Conservation (phyloP, 2,888 invertebrate genomes). For the Ephialtes manifestator region DNA sequence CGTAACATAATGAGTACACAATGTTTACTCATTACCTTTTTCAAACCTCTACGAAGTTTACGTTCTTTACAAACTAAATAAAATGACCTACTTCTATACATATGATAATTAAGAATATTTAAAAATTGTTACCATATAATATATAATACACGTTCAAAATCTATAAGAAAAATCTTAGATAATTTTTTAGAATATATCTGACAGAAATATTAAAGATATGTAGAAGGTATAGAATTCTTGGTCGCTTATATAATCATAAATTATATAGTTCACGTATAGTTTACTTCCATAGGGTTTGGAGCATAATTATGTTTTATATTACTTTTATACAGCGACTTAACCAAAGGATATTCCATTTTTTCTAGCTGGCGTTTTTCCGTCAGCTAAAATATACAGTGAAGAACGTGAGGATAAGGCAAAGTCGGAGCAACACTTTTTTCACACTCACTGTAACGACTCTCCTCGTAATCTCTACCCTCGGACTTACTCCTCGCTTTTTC, state of each 20-base stretch:
- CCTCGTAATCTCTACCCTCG: slow-evolving; percentile 59
- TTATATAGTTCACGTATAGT: neutral
- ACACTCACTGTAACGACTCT: slow-evolving; percentile 38
- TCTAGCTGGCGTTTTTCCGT: neutral
- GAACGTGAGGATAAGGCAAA: slow-evolving; percentile 39
- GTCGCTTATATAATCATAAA: too few species aligned
- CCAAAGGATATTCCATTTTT: neutral
- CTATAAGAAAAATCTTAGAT: too few species aligned
- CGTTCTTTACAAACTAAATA: neutral
- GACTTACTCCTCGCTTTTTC: slow-evolving; percentile 36
- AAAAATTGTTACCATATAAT: too few species aligned
- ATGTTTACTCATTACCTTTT: neutral
- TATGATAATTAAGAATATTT: too few species aligned
- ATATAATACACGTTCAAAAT: too few species aligned
- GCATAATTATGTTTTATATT: neutral
- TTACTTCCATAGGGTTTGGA: neutral
- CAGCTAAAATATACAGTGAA: neutral
- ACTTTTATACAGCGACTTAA: neutral
- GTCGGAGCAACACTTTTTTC: slow-evolving; percentile 34
- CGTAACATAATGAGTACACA: too few species aligned
- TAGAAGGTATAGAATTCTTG: too few species aligned
- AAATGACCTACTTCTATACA: too few species aligned
- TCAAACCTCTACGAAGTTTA: neutral
- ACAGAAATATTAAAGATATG: too few species aligned
- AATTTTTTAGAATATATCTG: too few species aligned